These are phyloP conservation scores for Cuniculus paca DNA, from an alignment of 2,797 vertebrate genomes.

Conservation along the genomic window DNA sequence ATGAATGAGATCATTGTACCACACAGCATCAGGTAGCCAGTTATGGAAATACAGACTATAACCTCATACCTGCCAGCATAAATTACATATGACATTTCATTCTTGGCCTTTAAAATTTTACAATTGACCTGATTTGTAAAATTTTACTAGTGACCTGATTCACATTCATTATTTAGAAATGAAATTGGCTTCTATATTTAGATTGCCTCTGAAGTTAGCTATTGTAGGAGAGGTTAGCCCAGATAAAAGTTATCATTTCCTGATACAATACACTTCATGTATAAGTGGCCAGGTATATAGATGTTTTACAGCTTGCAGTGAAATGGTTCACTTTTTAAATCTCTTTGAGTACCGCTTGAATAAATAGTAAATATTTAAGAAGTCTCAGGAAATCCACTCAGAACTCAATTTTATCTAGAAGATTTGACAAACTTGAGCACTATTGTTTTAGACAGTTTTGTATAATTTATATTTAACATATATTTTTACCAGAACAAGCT, in stretches of 20 bases:
- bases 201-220: rapidly evolving
- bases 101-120: not conserved
- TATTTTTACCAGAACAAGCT: not conserved
- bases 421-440: not conserved
- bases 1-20: not conserved
- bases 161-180: not conserved
- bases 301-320: not conserved
- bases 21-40: too few relatives aligned
- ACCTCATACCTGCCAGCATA: not conserved
- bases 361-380: not conserved
- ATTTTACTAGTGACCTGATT: not conserved
- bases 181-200: not conserved
- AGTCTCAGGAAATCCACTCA: not conserved
- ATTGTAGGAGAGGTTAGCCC: not conserved
- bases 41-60: not conserved
- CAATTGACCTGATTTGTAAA: not conserved
- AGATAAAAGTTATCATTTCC: not conserved
- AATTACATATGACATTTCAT: not conserved
- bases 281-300: not conserved
- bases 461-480: not conserved
- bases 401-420: not conserved
- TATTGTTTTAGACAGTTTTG: not conserved
- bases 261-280: not conserved
- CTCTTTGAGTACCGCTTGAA: not conserved
- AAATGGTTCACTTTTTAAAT: conserved; percentile 2